Percentiles rank a stretch among this genome's conserved stretches.
These are phyloP conservation scores for Drosophila suzukii DNA, from an alignment of 1,140 invertebrate species.

Conservation along the genomic window DNA sequence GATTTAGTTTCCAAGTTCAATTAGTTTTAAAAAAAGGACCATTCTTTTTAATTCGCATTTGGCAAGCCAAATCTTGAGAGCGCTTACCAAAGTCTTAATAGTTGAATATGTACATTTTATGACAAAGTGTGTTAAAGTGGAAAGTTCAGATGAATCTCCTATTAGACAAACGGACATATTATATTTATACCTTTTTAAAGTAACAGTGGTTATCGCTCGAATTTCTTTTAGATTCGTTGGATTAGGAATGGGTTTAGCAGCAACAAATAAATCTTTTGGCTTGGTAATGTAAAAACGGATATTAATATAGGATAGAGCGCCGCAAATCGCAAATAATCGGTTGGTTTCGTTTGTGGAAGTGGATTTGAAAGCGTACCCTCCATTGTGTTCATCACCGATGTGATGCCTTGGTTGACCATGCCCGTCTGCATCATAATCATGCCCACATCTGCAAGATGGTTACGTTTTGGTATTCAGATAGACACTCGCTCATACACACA, in stretches of 20 bases:
- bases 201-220: conserved; percentile 6
- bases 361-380: conserved; percentile 89
- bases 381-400: conserved; percentile 90
- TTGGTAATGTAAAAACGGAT: conserved; percentile 48
- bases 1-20: conserved; percentile 43
- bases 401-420: conserved; percentile 94
- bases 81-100: conserved; percentile 10
- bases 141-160: not conserved
- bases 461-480: conserved; percentile 60
- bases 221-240: conserved; percentile 14
- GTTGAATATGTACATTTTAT: not conserved
- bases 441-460: conserved; percentile 93
- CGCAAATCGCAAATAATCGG: conserved; percentile 44
- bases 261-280: conserved; percentile 75
- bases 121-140: no score
- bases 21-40: conserved; percentile 16
- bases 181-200: no score
- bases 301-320: conserved; percentile 47
- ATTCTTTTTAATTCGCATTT: conserved; percentile 20
- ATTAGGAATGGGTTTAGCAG: conserved; percentile 62
- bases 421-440: conserved; percentile 97
- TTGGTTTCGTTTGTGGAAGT: conserved; percentile 57
- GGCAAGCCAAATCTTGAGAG: conserved; percentile 23
- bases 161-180: not conserved
- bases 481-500: conserved; percentile 51